Conservation (phyloP, 37 sponge, comb jelly and placozoan genomes). For the Sycon ciliatum region DNA sequence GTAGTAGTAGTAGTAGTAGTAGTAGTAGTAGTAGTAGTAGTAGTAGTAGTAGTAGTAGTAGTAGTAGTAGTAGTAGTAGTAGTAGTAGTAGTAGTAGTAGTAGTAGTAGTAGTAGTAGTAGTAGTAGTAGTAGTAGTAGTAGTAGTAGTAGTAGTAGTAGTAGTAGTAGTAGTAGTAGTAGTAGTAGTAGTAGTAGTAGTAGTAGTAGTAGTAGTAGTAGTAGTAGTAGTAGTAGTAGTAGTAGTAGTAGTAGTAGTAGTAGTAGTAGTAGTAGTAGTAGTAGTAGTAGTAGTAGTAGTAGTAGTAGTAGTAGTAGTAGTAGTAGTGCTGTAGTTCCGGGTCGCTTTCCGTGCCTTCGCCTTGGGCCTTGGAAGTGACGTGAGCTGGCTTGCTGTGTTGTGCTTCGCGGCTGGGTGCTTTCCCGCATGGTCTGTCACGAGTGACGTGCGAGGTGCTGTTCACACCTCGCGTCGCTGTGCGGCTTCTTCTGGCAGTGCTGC, state of each 20-base stretch:
- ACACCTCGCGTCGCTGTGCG: no score
- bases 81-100: conserved; percentile 8
- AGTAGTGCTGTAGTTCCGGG: no score
- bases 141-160: conserved; percentile 8
- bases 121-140: conserved; percentile 8
- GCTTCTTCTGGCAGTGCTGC: no score
- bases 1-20: conserved; percentile 8
- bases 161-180: conserved; percentile 6
- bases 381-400: no score
- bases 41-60: conserved; percentile 6
- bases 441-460: no score
- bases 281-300: conserved; percentile 2
- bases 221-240: conserved; percentile 6
- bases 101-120: conserved; percentile 6
- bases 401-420: no score
- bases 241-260: conserved; percentile 8
- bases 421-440: no score
- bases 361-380: no score
- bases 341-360: no score
- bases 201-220: conserved; percentile 8
- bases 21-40: conserved; percentile 8
- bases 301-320: conserved; percentile 1
- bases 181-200: conserved; percentile 8
- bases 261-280: conserved; percentile 8
- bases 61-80: conserved; percentile 8